Percentiles rank a stretch among this genome's conserved stretches.
Conservation (phyloP, 2,888 invertebrate genomes). For the Arge pagana region DNA sequence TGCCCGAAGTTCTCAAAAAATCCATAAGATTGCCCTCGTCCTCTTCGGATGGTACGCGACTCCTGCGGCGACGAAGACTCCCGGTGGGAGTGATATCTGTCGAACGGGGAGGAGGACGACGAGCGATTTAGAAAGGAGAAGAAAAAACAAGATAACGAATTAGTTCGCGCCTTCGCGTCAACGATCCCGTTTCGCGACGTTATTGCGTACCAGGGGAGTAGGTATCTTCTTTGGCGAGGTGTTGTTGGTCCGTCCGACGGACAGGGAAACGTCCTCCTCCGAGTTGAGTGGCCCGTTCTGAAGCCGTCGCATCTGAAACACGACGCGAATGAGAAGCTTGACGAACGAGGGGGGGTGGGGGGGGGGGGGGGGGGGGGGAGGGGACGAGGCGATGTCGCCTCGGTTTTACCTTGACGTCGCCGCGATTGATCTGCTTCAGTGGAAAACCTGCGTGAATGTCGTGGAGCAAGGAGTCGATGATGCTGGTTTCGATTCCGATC, state of each 20-base stretch:
- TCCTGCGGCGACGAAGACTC: constrained; percentile 78
- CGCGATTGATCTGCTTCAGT: constrained; percentile 56
- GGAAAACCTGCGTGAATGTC: constrained; percentile 73
- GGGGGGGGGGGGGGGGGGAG: constrained; percentile 40
- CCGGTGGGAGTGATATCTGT: constrained; percentile 88
- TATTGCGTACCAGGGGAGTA: constrained; percentile 61
- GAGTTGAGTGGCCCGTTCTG: constrained; percentile 64
- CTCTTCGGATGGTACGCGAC: constrained; percentile 80
- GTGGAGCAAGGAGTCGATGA: constrained; percentile 77
- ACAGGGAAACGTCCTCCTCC: constrained; percentile 66
- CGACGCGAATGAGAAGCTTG: too few relatives aligned
- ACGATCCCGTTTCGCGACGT: background rate
- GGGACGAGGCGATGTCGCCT: too few relatives aligned
- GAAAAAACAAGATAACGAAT: constrained; percentile 7
- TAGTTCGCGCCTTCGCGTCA: background rate
- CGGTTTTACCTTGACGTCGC: constrained; percentile 54
- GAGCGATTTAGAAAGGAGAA: too few relatives aligned
- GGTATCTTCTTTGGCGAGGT: constrained; percentile 60
- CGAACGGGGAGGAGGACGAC: too few relatives aligned
- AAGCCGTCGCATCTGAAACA: constrained; percentile 55
- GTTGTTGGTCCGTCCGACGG: too few relatives aligned
- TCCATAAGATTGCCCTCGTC: constrained; percentile 87
- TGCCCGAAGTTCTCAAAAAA: constrained; percentile 78
- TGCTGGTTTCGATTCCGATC: constrained; percentile 73
- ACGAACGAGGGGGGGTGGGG: constrained; percentile 56